These are phyloP conservation scores for Drosophila barbarae DNA, from an alignment of 2,888 invertebrate species.

Conservation along the genomic window DNA sequence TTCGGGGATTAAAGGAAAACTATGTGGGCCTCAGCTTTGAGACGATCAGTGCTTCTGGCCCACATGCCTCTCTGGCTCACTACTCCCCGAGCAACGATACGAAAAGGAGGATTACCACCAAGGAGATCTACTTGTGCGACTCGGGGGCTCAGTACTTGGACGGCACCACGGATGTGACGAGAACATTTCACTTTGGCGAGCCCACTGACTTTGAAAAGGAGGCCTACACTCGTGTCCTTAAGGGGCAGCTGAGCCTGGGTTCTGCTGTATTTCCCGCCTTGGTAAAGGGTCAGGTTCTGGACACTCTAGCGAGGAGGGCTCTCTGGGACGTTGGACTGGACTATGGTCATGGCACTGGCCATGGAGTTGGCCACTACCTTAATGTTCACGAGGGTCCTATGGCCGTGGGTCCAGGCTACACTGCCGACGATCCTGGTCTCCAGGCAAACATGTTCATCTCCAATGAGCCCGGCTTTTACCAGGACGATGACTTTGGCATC, in stretches of 20 bases:
- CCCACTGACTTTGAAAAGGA: constrained; percentile 87
- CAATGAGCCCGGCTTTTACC: constrained; percentile 93
- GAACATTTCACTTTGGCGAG: constrained; percentile 90
- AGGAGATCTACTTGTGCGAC: constrained; percentile 94
- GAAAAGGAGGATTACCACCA: constrained; percentile 84
- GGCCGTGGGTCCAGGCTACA: constrained; percentile 84
- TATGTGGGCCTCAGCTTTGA: constrained; percentile 92
- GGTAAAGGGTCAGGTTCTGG: constrained; percentile 82
- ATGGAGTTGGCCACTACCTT: constrained; percentile 93
- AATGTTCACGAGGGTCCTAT: constrained; percentile 95
- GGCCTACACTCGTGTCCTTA: constrained; percentile 91
- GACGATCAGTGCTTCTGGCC: constrained; percentile 95
- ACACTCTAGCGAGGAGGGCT: constrained; percentile 87
- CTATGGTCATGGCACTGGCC: constrained; percentile 94
- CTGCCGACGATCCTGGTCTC: constrained; percentile 84
- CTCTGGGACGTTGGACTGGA: constrained; percentile 93
- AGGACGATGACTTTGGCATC: constrained; percentile 91
- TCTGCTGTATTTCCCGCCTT: constrained; percentile 87
- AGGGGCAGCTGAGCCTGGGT: constrained; percentile 89
- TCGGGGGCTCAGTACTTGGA: constrained; percentile 93
- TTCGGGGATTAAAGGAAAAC: constrained; percentile 86
- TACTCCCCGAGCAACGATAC: constrained; percentile 86
- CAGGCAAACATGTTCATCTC: constrained; percentile 86
- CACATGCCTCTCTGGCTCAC: constrained; percentile 97
- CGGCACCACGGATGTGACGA: constrained; percentile 95